Conservation (phyloP, 2,888 invertebrate species). For the Stenoptilia bipunctidactyla region DNA sequence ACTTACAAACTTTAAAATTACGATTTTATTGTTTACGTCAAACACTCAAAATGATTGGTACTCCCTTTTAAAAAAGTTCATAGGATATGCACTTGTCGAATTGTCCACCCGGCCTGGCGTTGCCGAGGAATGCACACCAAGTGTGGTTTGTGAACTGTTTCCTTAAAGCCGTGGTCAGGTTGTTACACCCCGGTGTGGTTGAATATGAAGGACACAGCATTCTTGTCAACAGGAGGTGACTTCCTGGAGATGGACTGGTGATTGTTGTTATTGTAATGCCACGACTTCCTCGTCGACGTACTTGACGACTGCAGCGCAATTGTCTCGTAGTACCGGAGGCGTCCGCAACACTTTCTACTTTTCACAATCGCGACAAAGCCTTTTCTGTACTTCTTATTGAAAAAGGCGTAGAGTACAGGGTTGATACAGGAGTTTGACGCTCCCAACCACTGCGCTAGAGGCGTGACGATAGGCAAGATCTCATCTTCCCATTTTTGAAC, state of each 20-base stretch:
- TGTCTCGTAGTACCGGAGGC: conserved; percentile 88
- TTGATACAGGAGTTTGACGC: conserved; percentile 96
- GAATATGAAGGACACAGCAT: conserved; percentile 71
- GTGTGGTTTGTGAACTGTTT: conserved; percentile 23
- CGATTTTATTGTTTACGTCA: neutral
- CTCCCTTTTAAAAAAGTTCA: conserved; percentile 27
- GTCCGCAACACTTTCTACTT: conserved; percentile 87
- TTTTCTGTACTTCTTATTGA: conserved; percentile 92
- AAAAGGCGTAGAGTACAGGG: conserved; percentile 93
- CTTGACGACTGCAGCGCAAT: conserved; percentile 89
- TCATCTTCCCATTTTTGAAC: conserved; percentile 85
- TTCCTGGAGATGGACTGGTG: conserved; percentile 70
- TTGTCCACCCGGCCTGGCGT: conserved; percentile 32
- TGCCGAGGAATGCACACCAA: conserved; percentile 12
- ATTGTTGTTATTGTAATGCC: conserved; percentile 82
- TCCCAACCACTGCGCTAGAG: conserved; percentile 93
- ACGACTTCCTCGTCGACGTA: conserved; percentile 87
- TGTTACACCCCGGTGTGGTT: conserved; percentile 82
- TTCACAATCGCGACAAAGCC: conserved; percentile 91
- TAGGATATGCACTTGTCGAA: conserved; percentile 33
- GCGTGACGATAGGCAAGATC: conserved; percentile 83
- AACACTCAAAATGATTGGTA: no score
- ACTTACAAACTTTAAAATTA: conserved; percentile 14
- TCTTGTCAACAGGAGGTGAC: conserved; percentile 63
- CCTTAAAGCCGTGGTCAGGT: conserved; percentile 12